A percentile compares a stretch with the other conserved stretches of the same genome.
These are phyloP conservation scores for Apis dorsata DNA, from an alignment of 1,140 invertebrate species.

Conservation along the genomic window DNA sequence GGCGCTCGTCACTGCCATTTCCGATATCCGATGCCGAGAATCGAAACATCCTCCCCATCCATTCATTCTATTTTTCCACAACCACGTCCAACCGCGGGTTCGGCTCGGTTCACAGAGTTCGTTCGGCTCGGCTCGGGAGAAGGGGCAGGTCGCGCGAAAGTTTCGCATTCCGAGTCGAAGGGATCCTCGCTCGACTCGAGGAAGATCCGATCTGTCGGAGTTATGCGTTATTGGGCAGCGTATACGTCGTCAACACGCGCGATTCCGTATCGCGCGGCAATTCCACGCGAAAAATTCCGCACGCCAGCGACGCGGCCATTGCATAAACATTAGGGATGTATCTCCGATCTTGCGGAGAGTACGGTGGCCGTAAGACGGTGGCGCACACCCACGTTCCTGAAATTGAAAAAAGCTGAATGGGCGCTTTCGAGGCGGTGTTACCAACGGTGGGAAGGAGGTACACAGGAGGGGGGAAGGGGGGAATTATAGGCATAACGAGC, in stretches of 20 bases:
- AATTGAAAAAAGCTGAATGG: conserved; percentile 66
- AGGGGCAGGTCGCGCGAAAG: not conserved
- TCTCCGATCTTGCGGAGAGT: conserved; percentile 58
- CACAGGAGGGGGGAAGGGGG: conserved; percentile 5
- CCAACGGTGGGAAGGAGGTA: not conserved
- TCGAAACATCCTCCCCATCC: no score
- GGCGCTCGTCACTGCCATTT: no score
- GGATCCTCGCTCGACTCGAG: conserved; percentile 25
- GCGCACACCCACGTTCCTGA: conserved; percentile 69
- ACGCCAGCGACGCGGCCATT: conserved; percentile 55
- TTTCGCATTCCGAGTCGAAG: conserved; percentile 31
- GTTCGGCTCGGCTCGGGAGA: not conserved
- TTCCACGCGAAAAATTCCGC: conserved; percentile 66
- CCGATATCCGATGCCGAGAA: no score
- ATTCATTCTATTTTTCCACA: no score
- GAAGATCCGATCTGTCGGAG: conserved; percentile 67
- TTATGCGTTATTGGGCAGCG: conserved; percentile 72
- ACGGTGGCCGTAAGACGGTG: conserved; percentile 57
- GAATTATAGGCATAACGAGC: conserved; percentile 55
- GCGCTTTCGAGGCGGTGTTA: conserved; percentile 40
- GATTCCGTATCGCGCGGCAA: conserved; percentile 66
- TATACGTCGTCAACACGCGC: conserved; percentile 47
- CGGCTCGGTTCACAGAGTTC: not conserved
- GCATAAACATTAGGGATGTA: conserved; percentile 74
- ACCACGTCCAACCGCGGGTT: no score